Evolutionary conservation across 2,113 vertebrate genomes (phyloP), one percentile per base, ranked within the genome.

Genomic region (Helogale parvula): DNA sequence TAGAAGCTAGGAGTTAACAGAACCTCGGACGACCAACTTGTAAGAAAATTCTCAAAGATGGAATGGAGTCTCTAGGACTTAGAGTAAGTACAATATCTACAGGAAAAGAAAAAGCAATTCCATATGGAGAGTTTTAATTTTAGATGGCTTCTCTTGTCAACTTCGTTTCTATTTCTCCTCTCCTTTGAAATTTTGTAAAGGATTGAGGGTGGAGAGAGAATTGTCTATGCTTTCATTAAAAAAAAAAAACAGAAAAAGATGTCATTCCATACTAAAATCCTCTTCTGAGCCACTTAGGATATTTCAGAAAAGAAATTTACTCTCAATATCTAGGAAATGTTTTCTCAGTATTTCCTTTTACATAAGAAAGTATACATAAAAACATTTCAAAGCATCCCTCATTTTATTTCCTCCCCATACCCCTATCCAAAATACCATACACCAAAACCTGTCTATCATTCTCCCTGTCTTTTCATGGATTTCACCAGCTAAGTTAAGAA

Each of bases 181-280:
- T 92, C 63, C 35, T 93, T 85, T 92, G 85, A 97, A 96, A 96
- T 69, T 96, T 63, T 94, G 29, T 76, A 50, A 93, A 93, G 69
- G 41, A 23, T 60, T 76, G 86, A 92, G 21, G 52, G 54, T 76
- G 7, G 35, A 94, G 23, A 96, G 35, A 96, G 81, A 96, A 94
- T 65, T 72, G 65, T 66, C 96, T 82, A 16, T 31, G 25, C 76
- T 94, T 96, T 96, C 65, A 38, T 71, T 93, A 65, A 90, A 72
- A 63, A 85, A 87, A 85, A 96, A 95, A 74, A 74, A 45, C 27
- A 25, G n/a, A 72, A 38, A 71, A 76, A 29, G 72, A 47, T 7
- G 71, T 29, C 23, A 95, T 93, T 84, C 92, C 87, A 90, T 83
- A 80, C 63, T 76, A 54, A 93, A 93, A 96, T 84, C 54, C 60